These are phyloP conservation scores for Polietes domitor DNA, from an alignment of 2,888 invertebrate genomes.

Conservation along the genomic window DNA sequence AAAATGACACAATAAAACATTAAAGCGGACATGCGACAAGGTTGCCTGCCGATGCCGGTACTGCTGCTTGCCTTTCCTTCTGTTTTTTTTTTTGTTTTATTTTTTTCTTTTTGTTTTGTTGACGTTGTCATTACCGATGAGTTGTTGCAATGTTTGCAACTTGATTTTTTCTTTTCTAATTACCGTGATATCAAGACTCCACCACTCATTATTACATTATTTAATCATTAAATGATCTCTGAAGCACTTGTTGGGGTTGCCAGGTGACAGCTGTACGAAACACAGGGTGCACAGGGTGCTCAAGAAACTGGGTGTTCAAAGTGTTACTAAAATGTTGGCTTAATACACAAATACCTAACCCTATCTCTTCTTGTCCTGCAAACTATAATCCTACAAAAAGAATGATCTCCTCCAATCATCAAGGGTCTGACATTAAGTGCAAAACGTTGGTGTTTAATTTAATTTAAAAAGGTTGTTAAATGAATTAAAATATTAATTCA, in stretches of 20 bases:
- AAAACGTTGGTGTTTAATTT: no score
- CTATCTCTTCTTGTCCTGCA: no score
- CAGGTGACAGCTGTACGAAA: neutral
- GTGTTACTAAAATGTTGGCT: no score
- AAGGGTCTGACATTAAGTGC: no score
- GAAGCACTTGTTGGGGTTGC: neutral
- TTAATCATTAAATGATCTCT: conserved; percentile 26
- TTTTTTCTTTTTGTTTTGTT: conserved; percentile 34
- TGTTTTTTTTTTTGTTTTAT: conserved; percentile 14
- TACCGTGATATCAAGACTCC: conserved; percentile 55
- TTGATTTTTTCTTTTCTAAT: conserved; percentile 49
- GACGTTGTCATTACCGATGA: conserved; percentile 2
- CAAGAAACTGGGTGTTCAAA: no score
- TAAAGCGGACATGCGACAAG: conserved; percentile 63
- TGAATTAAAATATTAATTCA: no score
- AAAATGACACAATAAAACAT: conserved; percentile 38
- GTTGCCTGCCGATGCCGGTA: conserved; percentile 18
- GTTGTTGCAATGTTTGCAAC: conserved; percentile 21
- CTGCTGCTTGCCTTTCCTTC: conserved; percentile 8
- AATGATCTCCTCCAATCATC: no score
- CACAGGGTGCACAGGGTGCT: neutral
- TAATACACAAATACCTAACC: no score
- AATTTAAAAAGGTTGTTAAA: no score
- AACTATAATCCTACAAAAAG: no score
- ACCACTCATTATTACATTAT: conserved; percentile 44